Base-by-base conservation (phyloP, 2,888 invertebrate genomes). In the Pristionchus maxplancki region DNA sequence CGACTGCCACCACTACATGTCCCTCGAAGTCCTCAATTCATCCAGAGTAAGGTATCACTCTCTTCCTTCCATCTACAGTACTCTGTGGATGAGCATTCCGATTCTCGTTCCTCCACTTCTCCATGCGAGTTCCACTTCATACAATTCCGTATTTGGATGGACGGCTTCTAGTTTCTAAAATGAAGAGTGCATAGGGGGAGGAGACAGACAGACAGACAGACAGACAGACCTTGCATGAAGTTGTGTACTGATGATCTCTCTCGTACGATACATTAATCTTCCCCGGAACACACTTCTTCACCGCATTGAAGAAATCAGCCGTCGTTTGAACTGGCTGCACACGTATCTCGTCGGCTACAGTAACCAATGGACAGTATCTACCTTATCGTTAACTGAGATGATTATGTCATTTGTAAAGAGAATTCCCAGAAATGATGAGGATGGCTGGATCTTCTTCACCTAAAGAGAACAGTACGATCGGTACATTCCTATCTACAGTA, bases 1-100 rank as follows among this genome's bases (percentile, higher is more conserved):
- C 85, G 28, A 85, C 62, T 20, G 85, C 62, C 50, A 85, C 64
- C 1, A 64, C 48, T 11, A 85, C 85, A 9, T 50, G 62, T 44
- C 85, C 85, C 31, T 85, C 85, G 85, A 85, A 85, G 64, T 85
- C 85, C 85, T 85, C 9, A 24, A 84, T 15, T 11, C n/a, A 50
- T 83, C 17, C 6, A 20, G n/a, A 17, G 28, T 40, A n/a, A 28
- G 31, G 28, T 53, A 53, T 62, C 50, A 1, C 2, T 40, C n/a
- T 20, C n/a, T 20, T 81, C 37, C 9, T 5, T 48, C 31, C 3
- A 34, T 53, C 40, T 62, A 40, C 44, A 37, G 37, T 64, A 85
- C 85, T 53, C 85, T 62, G 31, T 85, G 85, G 40, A 85, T 85
- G 85, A 85, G 85, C 64, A 85, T 64, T 85, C 85, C 85, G 13